These are phyloP conservation scores for Colletes gigas DNA, from an alignment of 1,140 invertebrate genomes.

Conservation along the genomic window DNA sequence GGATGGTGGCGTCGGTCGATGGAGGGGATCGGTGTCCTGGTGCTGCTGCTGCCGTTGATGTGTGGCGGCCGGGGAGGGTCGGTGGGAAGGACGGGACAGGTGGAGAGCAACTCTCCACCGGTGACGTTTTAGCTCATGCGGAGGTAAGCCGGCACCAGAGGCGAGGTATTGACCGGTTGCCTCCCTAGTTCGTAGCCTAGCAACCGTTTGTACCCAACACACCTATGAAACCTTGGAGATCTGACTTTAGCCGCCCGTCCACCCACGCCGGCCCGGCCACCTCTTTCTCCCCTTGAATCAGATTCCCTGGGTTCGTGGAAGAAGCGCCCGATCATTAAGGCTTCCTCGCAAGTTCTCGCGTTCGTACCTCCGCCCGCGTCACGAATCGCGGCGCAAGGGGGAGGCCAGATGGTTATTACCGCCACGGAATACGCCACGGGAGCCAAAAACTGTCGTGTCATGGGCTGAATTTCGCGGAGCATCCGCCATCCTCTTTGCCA, in stretches of 20 bases:
- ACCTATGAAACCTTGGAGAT: slow-evolving; percentile 78
- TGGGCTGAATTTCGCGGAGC: slow-evolving; percentile 6
- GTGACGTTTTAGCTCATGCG: slow-evolving; percentile 73
- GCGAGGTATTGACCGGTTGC: slow-evolving; percentile 78
- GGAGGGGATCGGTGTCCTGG: slow-evolving; percentile 34
- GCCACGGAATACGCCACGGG: slow-evolving; percentile 27
- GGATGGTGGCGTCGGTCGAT: slow-evolving; percentile 15
- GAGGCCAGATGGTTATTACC: slow-evolving; percentile 28
- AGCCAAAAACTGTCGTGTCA: slow-evolving; percentile 43
- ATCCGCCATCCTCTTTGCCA: background rate
- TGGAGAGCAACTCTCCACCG: slow-evolving; percentile 69
- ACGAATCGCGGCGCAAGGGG: slow-evolving; percentile 12
- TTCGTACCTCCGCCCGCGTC: slow-evolving; percentile 59
- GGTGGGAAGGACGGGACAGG: slow-evolving; percentile 58
- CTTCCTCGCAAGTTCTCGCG: slow-evolving; percentile 72
- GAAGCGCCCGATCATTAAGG: slow-evolving; percentile 74
- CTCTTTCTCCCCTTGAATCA: slow-evolving; percentile 64
- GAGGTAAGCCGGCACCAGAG: slow-evolving; percentile 73
- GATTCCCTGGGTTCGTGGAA: slow-evolving; percentile 73
- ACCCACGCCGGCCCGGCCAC: slow-evolving; percentile 54
- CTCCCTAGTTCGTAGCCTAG: slow-evolving; percentile 72
- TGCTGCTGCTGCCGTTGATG: slow-evolving; percentile 47
- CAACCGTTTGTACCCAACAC: slow-evolving; percentile 77
- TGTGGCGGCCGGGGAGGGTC: slow-evolving; percentile 26
- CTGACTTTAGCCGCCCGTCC: slow-evolving; percentile 71